These are phyloP conservation scores for Perca flavescens DNA, from an alignment of 2,113 vertebrate genomes.

Conservation along the genomic window DNA sequence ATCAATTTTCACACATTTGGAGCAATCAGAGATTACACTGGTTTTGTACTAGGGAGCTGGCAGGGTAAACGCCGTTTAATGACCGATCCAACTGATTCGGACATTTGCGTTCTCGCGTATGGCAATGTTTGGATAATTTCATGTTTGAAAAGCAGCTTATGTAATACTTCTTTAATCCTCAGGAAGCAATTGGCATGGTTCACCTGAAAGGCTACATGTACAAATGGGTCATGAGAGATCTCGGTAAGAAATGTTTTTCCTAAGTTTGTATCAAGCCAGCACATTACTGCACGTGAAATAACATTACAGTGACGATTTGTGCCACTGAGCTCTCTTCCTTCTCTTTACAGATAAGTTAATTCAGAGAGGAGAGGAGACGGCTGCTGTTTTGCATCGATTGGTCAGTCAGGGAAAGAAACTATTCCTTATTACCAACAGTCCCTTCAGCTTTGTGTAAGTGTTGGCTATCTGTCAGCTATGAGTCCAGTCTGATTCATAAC, in stretches of 20 bases:
- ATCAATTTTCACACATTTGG: too few relatives aligned
- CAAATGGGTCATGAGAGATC: conserved; percentile 90
- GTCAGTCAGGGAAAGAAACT: conserved; percentile 86
- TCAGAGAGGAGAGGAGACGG: conserved; percentile 86
- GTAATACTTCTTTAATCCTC: conserved; percentile 38
- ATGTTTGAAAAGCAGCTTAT: not conserved
- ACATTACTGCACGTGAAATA: not conserved
- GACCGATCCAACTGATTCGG: too few relatives aligned
- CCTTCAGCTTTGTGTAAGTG: conserved; percentile 91
- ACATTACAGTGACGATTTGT: not conserved
- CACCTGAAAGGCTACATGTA: conserved; percentile 91
- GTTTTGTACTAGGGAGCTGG: too few relatives aligned
- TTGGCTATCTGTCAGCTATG: not conserved
- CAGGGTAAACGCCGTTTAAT: too few relatives aligned
- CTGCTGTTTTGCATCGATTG: conserved; percentile 86
- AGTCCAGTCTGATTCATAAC: conserved; percentile 13
- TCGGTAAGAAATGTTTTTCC: conserved; percentile 77
- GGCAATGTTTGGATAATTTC: too few relatives aligned
- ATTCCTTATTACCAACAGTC: conserved; percentile 92
- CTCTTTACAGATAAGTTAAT: conserved; percentile 86
- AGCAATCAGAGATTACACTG: too few relatives aligned
- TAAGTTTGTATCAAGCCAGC: not conserved
- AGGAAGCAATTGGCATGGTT: conserved; percentile 90
- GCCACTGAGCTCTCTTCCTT: not conserved
- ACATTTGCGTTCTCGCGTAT: too few relatives aligned